Conservation (phyloP, 2,113 vertebrate genomes). For the Aphyosemion australe region DNA sequence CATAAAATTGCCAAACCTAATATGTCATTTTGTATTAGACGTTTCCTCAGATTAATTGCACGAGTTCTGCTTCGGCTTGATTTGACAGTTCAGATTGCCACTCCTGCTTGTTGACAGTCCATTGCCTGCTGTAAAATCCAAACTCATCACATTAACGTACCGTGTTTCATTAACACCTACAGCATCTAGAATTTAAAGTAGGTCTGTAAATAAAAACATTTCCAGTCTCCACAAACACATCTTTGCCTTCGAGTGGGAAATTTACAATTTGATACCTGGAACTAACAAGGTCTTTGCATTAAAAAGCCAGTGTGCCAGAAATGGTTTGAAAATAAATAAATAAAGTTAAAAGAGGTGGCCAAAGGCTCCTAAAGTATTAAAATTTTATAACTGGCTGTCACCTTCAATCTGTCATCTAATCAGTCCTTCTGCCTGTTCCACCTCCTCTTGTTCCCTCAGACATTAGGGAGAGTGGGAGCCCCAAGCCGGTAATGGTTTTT, state of each 20-base stretch:
- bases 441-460: slow-evolving; percentile 82
- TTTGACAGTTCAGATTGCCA: slow-evolving; percentile 46
- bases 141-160: slow-evolving; percentile 29
- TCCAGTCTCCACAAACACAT: slow-evolving; percentile 50
- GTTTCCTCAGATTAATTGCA: slow-evolving; percentile 35
- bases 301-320: slow-evolving; percentile 61
- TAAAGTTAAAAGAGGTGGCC: slow-evolving; percentile 34
- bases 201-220: slow-evolving; percentile 27
- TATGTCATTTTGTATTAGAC: slow-evolving; percentile 28
- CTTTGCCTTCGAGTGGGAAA: slow-evolving; percentile 53
- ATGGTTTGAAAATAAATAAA: slow-evolving; percentile 23
- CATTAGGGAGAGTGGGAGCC: slow-evolving; percentile 99
- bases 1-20: slow-evolving; percentile 38
- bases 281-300: slow-evolving; percentile 46
- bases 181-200: slow-evolving; percentile 17
- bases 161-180: slow-evolving; percentile 38
- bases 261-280: slow-evolving; percentile 64
- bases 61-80: slow-evolving; percentile 20
- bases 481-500: slow-evolving; percentile 99
- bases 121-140: slow-evolving; percentile 41
- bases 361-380: slow-evolving; percentile 53
- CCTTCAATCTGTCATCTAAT: slow-evolving; percentile 77
- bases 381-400: slow-evolving; percentile 60
- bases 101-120: slow-evolving; percentile 50
- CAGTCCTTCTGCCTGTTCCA: slow-evolving; percentile 75